Evolutionary conservation across 2,113 vertebrate species (phyloP).

Genomic region (Ranitomeya imitator): DNA sequence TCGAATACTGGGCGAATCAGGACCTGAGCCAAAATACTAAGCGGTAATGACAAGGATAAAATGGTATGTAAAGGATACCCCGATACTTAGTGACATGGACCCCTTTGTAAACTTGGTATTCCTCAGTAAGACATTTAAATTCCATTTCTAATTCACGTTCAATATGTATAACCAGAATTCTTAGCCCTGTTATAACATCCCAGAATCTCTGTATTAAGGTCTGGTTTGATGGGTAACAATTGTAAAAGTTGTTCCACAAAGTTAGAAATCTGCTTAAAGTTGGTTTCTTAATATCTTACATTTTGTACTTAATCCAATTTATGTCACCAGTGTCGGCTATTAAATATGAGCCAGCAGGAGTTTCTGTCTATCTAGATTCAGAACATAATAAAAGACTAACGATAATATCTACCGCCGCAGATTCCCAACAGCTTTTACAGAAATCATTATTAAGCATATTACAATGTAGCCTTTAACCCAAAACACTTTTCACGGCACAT

Average conservation of each 20-base stretch:
- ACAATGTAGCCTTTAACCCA: constrained; percentile 33
- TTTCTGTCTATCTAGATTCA: not conserved
- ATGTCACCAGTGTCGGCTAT: not conserved
- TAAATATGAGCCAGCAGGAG: constrained; percentile 1
- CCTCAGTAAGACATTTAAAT: not conserved
- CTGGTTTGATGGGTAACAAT: not conserved
- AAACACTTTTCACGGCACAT: not conserved
- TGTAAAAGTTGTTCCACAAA: not conserved
- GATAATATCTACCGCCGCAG: not conserved
- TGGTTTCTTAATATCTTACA: constrained; percentile 19
- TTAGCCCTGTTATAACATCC: not conserved
- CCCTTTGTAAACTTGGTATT: no score
- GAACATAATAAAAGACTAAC: not conserved
- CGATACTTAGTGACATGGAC: no score
- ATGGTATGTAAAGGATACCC: no score
- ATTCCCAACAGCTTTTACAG: not conserved
- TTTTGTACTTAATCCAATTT: constrained; percentile 27
- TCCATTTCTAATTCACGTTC: not conserved
- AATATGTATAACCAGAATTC: not conserved
- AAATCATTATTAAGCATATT: constrained; percentile 9
- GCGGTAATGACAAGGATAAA: no score
- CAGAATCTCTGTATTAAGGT: not conserved
- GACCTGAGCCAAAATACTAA: no score
- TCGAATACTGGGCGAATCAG: no score
- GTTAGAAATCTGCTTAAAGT: constrained; percentile 10